Evolutionary conservation across 2,113 vertebrate species (phyloP).

Genomic region (Muntiacus muntjak): DNA sequence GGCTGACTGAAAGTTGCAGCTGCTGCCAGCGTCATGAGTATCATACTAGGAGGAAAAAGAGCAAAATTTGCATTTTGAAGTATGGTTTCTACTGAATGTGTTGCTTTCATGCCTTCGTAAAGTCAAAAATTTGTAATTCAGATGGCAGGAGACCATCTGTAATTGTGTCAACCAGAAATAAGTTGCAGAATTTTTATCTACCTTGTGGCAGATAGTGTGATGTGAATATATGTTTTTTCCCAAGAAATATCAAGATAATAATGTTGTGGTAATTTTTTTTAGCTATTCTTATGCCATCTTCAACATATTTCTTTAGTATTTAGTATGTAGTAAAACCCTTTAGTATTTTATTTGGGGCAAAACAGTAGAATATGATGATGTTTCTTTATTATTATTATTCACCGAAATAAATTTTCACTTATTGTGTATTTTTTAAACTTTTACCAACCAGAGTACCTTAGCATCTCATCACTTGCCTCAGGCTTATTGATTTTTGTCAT

Average conservation of each 20-base stretch:
- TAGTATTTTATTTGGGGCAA: background rate
- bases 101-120: background rate
- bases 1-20: background rate
- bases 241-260: background rate
- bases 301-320: background rate
- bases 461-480: background rate
- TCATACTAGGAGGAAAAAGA: background rate
- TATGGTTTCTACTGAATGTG: background rate
- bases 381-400: background rate
- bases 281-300: background rate
- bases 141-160: background rate
- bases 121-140: background rate
- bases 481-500: background rate
- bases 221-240: background rate
- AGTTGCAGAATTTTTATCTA: background rate
- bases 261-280: background rate
- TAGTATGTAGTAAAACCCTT: background rate
- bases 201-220: background rate
- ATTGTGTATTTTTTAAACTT: constrained; percentile 19
- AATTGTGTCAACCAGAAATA: background rate
- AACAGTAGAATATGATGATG: background rate
- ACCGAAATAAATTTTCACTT: background rate
- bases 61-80: background rate
- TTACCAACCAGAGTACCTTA: background rate
- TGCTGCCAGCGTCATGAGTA: background rate